A percentile compares a stretch with the other conserved stretches of the same genome.
Conservation (phyloP, 2,797 vertebrate species). For the Sebastes dallii region DNA sequence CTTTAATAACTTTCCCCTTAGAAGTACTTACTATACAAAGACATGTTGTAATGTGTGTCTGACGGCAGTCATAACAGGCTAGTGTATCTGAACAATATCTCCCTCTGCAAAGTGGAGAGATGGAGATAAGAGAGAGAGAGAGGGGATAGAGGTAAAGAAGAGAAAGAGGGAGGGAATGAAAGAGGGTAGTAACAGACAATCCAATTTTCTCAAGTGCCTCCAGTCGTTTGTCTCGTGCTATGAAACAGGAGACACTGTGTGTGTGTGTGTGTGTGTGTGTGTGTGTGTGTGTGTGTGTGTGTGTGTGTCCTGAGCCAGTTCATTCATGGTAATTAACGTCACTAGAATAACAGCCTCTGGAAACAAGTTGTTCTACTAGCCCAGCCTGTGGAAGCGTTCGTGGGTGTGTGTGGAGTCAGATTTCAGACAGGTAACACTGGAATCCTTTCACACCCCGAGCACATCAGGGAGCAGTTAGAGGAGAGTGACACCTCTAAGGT, state of each 20-base stretch:
- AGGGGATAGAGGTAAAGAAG: not conserved
- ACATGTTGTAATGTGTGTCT: not conserved
- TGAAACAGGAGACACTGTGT: constrained; percentile 30
- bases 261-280: not conserved
- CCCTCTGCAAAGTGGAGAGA: not conserved
- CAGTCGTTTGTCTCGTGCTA: constrained; percentile 27
- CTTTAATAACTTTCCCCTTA: not conserved
- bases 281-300: not conserved
- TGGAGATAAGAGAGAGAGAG: not conserved
- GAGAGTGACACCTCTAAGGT: not conserved
- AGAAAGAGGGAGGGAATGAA: not conserved
- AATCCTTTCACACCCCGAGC: constrained; percentile 23
- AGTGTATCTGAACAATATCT: not conserved
- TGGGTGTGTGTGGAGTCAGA: constrained; percentile 6
- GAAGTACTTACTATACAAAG: not conserved
- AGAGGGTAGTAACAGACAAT: constrained; percentile 9
- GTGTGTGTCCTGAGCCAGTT: constrained; percentile 12
- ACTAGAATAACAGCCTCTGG: constrained; percentile 53
- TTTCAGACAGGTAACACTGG: constrained; percentile 46
- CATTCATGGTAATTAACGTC: constrained; percentile 53
- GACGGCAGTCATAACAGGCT: not conserved
- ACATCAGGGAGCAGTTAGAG: not conserved
- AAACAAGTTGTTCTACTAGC: constrained; percentile 46
- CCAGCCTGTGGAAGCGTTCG: not conserved
- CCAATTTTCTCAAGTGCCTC: constrained; percentile 14